These are phyloP conservation scores for Rynchops niger DNA, from an alignment of 2,113 vertebrate genomes.

Conservation along the genomic window DNA sequence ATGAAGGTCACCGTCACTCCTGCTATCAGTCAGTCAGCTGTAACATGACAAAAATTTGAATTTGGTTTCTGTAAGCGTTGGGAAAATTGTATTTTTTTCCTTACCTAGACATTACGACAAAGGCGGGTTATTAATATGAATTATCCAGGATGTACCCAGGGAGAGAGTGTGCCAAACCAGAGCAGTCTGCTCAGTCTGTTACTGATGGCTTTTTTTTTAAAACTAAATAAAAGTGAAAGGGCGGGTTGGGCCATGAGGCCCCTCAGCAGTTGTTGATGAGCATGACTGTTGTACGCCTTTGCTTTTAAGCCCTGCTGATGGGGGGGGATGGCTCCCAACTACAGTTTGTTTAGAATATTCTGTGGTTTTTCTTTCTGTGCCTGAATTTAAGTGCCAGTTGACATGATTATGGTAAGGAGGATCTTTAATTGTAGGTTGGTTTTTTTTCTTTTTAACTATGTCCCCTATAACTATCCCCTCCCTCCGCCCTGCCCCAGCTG, in stretches of 20 bases:
- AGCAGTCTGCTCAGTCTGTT: background rate
- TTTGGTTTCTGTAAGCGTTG: rapidly evolving
- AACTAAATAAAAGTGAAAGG: background rate
- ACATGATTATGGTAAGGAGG: background rate
- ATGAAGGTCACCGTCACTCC: background rate
- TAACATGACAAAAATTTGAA: background rate
- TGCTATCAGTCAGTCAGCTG: background rate
- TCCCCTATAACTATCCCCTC: background rate
- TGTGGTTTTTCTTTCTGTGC: background rate
- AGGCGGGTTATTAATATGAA: background rate
- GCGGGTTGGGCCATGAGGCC: background rate
- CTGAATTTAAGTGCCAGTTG: background rate
- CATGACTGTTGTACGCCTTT: background rate
- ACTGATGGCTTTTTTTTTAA: background rate
- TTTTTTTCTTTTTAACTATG: background rate
- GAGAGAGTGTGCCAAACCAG: background rate
- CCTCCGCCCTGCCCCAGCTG: background rate
- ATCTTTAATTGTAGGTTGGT: background rate
- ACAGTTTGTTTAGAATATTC: background rate
- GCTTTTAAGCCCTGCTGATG: background rate
- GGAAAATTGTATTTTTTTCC: background rate
- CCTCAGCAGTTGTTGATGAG: background rate
- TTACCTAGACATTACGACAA: background rate
- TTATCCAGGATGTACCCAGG: background rate
- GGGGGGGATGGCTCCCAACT: background rate